These are phyloP conservation scores for Smithornis capensis DNA, from an alignment of 2,113 vertebrate genomes.

Conservation along the genomic window DNA sequence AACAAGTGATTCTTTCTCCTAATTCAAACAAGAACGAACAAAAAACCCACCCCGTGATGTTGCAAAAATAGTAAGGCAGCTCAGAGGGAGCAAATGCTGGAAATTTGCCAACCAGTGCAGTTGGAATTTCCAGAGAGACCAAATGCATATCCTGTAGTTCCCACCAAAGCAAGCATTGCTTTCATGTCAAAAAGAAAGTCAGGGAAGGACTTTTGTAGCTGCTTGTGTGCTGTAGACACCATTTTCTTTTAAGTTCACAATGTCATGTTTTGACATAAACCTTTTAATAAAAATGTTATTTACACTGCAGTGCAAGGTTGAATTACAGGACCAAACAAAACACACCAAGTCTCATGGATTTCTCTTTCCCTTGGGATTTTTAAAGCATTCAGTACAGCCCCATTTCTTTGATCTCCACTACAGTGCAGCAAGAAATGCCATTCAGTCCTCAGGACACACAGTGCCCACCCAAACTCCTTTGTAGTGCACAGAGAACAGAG, in stretches of 20 bases:
- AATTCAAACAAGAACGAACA: not conserved
- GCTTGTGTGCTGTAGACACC: not conserved
- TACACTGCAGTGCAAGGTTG: not conserved
- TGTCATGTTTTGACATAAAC: not conserved
- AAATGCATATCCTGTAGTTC: not conserved
- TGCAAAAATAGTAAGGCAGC: not conserved
- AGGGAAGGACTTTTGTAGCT: not conserved
- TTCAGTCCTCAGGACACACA: not conserved
- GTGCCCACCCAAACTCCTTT: not conserved
- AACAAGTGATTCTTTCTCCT: not conserved
- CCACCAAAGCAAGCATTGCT: not conserved
- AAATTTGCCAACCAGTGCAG: not conserved
- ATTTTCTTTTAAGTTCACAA: not conserved
- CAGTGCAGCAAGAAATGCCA: not conserved
- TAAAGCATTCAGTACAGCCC: not conserved
- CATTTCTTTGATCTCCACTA: not conserved
- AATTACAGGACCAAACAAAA: not conserved
- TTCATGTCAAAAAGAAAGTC: not conserved
- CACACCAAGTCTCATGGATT: not conserved
- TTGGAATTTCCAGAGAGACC: not conserved
- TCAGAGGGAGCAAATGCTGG: not conserved
- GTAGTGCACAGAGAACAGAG: not conserved
- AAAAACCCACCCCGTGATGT: not conserved
- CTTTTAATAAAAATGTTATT: not conserved
- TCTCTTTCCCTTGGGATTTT: not conserved